Base-by-base conservation (phyloP, 2,888 invertebrate species). In the Cryptocephalus primarius region DNA sequence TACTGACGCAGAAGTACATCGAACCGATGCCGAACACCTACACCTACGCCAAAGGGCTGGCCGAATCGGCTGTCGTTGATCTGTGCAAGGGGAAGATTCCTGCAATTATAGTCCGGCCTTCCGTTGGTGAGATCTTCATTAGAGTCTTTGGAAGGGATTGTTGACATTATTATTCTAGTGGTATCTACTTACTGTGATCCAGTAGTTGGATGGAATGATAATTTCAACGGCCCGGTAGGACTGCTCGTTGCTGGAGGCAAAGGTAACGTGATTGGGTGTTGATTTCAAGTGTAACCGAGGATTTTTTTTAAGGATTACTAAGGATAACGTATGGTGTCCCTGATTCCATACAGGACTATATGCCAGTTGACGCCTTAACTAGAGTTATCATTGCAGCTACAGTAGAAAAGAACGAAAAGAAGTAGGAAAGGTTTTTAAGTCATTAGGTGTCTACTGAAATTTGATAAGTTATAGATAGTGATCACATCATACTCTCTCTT, bases 141-240 rank as follows among this genome's bases (percentile, higher is more conserved):
- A 22, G 2, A 6, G 22, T 22, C 6, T 22, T 22, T 22, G 22
- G 6, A 6, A 22, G 22, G 22, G 22, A 22, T 2, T 22, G 6
- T 41, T 40, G 8, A 41, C 49, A 53, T 44, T 41, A 22, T 22
- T 2, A 4, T 36, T 36, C 12, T 36, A 60, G 60, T 60, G 11
- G 51, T 59, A 14, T 48, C 51, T 6, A 51, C 51, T 2, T 1
- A 49, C 8, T 33, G 47, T 4, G 59, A 59, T 8, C 60, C 60
- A 4, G 22, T 56, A 4, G 38, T 48, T 2, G 60, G 59, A 0
- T 96, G 93, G 93, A 73, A 89, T 9, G 94, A 95, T 60, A 95
- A 91, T 63, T 86, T 88, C 54, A 94, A 94, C 63, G 95, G 95
- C 0, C 91, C 93, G 0, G 82, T 83, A 38, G 92, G 80, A 0